These are phyloP conservation scores for Phyto melanocephala DNA, from an alignment of 2,888 invertebrate species.

Conservation along the genomic window DNA sequence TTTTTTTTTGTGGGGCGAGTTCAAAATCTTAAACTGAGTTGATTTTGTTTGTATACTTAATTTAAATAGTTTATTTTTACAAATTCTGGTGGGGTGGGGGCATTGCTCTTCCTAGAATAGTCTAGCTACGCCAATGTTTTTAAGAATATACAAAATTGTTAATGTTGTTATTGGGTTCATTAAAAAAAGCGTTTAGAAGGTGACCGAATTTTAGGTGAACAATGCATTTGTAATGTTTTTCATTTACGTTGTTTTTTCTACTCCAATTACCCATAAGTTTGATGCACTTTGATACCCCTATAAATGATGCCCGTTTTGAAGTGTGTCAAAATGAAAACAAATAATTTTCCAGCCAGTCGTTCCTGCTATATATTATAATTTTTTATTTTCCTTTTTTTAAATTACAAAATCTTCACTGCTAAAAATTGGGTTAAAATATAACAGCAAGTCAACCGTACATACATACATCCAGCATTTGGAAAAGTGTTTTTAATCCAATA, in stretches of 20 bases:
- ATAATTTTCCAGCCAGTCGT: not conserved
- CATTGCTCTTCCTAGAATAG: too few species aligned
- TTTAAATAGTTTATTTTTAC: too few species aligned
- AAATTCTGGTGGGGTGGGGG: too few species aligned
- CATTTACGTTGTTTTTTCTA: not conserved
- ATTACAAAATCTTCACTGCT: too few species aligned
- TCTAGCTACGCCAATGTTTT: too few species aligned
- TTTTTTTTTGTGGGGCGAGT: too few species aligned
- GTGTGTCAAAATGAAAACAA: not conserved
- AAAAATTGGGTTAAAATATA: conserved; percentile 37
- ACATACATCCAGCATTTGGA: not conserved
- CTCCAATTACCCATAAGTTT: not conserved
- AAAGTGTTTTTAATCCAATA: not conserved
- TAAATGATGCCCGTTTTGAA: conserved; percentile 11
- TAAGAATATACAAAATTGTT: too few species aligned
- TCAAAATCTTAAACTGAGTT: too few species aligned
- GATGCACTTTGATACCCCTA: conserved; percentile 27
- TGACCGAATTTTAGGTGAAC: too few species aligned
- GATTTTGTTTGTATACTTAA: too few species aligned
- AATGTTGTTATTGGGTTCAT: too few species aligned
- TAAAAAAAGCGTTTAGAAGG: too few species aligned
- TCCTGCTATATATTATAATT: conserved; percentile 13
- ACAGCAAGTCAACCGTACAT: not conserved
- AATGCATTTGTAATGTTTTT: not conserved
- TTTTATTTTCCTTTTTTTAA: not conserved